These are phyloP conservation scores for Pelagia noctiluca DNA, from an alignment of 30 jellyfish, hydroid and myxozoan genomes.

Conservation along the genomic window DNA sequence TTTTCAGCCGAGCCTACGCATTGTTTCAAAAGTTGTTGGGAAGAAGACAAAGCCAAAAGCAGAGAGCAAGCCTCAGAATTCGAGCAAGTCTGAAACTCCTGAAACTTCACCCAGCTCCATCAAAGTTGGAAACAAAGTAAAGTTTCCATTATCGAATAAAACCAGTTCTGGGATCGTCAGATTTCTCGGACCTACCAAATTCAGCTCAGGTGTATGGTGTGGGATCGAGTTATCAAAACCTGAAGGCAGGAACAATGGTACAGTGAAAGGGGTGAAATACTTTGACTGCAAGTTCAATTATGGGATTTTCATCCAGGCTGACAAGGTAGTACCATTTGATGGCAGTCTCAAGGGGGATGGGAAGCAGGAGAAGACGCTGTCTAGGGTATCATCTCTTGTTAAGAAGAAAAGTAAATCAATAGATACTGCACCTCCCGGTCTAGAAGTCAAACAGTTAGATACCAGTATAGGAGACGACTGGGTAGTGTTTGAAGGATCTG, in stretches of 20 bases:
- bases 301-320: conserved; percentile 90
- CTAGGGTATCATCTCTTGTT: neutral
- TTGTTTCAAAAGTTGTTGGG: conserved; percentile 72
- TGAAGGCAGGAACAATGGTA: conserved; percentile 88
- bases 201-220: conserved; percentile 91
- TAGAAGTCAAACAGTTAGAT: conserved; percentile 51
- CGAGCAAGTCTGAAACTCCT: neutral
- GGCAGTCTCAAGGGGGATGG: neutral
- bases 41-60: conserved; percentile 20
- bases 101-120: conserved; percentile 7
- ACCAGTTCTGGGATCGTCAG: conserved; percentile 57
- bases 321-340: conserved; percentile 59
- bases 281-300: conserved; percentile 80
- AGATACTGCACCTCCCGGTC: neutral
- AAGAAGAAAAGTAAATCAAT: conserved; percentile 23
- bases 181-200: conserved; percentile 83
- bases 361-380: neutral
- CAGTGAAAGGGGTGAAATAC: conserved; percentile 88
- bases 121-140: conserved; percentile 70
- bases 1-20: conserved; percentile 64
- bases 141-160: conserved; percentile 68
- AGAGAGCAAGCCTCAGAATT: conserved; percentile 4
- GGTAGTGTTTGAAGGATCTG: conserved; percentile 29
- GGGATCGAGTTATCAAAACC: conserved; percentile 79
- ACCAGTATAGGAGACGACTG: conserved; percentile 66